phyloP scores from a whole-genome alignment of 2,113 vertebrate genomes.

The Chloebia gouldiae region DNA sequence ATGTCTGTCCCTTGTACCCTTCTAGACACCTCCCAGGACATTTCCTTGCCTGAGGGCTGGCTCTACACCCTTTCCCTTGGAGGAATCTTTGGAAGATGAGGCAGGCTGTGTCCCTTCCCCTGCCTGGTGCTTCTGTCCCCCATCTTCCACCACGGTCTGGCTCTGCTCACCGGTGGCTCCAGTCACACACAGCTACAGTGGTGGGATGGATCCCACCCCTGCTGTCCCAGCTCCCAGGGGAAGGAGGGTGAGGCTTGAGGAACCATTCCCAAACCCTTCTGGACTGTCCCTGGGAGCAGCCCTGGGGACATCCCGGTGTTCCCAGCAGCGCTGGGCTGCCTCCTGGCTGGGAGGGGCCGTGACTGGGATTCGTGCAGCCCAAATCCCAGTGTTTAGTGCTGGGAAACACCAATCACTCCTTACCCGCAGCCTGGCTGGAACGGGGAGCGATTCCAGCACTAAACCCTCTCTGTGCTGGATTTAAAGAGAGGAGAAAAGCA shows the following conservation, averaged over 20 bases:
- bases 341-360: background rate
- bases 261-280: background rate
- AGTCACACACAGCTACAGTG: background rate
- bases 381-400: background rate
- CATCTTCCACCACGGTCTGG: fast-evolving
- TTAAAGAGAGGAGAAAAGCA: background rate
- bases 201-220: fast-evolving
- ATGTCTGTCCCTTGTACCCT: background rate
- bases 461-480: fast-evolving
- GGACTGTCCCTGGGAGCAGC: background rate
- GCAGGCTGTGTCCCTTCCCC: background rate
- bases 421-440: background rate
- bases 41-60: background rate
- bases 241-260: background rate
- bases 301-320: background rate
- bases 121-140: background rate
- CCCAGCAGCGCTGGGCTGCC: background rate
- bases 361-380: fast-evolving
- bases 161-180: fast-evolving
- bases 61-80: too few relatives aligned
- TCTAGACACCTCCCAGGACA: too few relatives aligned
- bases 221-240: background rate
- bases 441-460: background rate
- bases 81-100: background rate
- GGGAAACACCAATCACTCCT: background rate